These are phyloP conservation scores for honey bee (Apis mellifera) DNA, from an alignment of 1,140 invertebrate genomes.

Conservation along the genomic window Amel_HAv3.1 CM009932.2:8948001-8948500, in stretches of 20 bases:
- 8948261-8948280: conserved; percentile 42
- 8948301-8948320: background rate
- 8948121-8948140: conserved; percentile 17
- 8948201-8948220: too few species aligned
- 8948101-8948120: background rate
- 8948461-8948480: background rate
- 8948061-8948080: conserved; percentile 18
- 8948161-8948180: conserved; percentile 8
- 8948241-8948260: conserved; percentile 34
- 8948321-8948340: conserved; percentile 43
- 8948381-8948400: conserved; percentile 35
- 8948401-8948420: conserved; percentile 34
- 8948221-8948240: background rate
- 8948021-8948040: conserved; percentile 3
- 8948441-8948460: background rate
- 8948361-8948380: conserved; percentile 40
- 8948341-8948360: conserved; percentile 41
- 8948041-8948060: conserved; percentile 16
- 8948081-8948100: background rate
- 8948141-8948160: conserved; percentile 27
- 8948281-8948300: conserved; percentile 34
- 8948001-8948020: conserved; percentile 20
- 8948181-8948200: conserved; percentile 18
- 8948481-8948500: background rate
- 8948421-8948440: background rate